These are phyloP conservation scores for Helleia helle DNA, from an alignment of 2,888 invertebrate species.

Conservation along the genomic window DNA sequence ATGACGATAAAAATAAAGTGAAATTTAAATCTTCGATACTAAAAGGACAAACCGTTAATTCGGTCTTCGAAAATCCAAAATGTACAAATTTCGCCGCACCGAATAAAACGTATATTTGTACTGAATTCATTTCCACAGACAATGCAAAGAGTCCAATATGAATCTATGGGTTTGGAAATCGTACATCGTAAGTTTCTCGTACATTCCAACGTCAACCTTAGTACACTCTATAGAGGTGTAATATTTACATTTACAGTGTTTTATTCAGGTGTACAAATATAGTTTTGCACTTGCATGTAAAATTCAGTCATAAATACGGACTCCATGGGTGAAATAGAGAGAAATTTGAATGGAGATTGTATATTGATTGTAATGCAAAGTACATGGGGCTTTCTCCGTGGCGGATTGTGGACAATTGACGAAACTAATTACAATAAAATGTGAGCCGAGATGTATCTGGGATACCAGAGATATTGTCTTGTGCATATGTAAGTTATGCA, in stretches of 20 bases:
- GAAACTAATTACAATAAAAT: constrained; percentile 50
- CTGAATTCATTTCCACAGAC: constrained; percentile 31
- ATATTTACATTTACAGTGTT: constrained; percentile 11
- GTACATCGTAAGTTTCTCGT: neutral
- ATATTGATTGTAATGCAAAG: constrained; percentile 15
- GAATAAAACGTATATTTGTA: no score
- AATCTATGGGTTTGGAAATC: constrained; percentile 16
- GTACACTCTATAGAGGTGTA: neutral
- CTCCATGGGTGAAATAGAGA: constrained; percentile 15
- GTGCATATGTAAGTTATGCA: constrained; percentile 16
- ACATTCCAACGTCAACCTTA: constrained; percentile 12
- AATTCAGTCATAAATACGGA: constrained; percentile 14
- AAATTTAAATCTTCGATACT: no score
- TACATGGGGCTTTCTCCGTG: constrained; percentile 50
- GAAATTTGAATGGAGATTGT: constrained; percentile 18
- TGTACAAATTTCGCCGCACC: no score
- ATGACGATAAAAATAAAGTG: no score
- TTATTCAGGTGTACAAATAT: constrained; percentile 15
- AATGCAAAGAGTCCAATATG: constrained; percentile 27
- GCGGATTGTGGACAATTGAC: constrained; percentile 46
- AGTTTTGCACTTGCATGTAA: constrained; percentile 13
- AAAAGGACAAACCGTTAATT: no score
- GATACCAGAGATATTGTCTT: constrained; percentile 16
- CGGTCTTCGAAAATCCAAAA: no score
- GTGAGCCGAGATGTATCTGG: constrained; percentile 31